phyloP scores from a whole-genome alignment of 1,140 invertebrate species.

The Marisa cornuarietis region DNA sequence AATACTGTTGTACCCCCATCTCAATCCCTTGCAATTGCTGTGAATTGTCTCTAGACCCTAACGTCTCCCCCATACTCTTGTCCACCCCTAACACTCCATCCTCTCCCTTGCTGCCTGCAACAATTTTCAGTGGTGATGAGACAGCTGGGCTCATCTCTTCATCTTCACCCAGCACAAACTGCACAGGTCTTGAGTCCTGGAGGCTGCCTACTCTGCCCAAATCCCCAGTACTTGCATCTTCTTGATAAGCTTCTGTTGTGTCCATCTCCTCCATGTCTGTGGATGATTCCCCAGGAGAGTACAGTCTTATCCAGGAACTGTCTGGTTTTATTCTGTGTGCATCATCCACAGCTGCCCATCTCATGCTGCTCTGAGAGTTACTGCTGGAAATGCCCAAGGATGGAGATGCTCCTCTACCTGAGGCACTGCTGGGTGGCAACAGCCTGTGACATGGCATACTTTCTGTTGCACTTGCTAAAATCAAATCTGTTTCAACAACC shows the following conservation, averaged over 20 bases:
- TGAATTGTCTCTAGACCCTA: neutral
- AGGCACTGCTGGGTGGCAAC: slow-evolving; percentile 20
- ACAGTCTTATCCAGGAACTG: slow-evolving; percentile 50
- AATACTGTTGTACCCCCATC: slow-evolving; percentile 53
- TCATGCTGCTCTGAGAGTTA: slow-evolving; percentile 18
- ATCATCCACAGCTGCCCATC: neutral
- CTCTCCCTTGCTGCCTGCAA: neutral
- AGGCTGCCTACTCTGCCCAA: neutral
- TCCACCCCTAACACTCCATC: neutral
- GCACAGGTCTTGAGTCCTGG: neutral
- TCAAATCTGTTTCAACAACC: neutral
- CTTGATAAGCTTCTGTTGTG: neutral
- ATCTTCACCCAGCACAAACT: neutral
- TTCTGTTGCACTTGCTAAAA: neutral
- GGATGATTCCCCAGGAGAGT: slow-evolving; percentile 4
- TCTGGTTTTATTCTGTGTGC: slow-evolving; percentile 45
- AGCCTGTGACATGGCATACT: neutral
- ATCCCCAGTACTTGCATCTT: neutral
- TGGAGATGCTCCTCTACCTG: neutral
- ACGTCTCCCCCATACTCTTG: neutral
- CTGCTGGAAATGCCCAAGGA: slow-evolving; percentile 3
- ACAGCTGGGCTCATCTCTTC: neutral
- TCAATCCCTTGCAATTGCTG: slow-evolving; percentile 23
- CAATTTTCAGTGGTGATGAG: neutral
- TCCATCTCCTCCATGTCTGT: slow-evolving; percentile 7